phyloP scores from a whole-genome alignment of 1,140 invertebrate species.

The Acromyrmex heyeri region DNA sequence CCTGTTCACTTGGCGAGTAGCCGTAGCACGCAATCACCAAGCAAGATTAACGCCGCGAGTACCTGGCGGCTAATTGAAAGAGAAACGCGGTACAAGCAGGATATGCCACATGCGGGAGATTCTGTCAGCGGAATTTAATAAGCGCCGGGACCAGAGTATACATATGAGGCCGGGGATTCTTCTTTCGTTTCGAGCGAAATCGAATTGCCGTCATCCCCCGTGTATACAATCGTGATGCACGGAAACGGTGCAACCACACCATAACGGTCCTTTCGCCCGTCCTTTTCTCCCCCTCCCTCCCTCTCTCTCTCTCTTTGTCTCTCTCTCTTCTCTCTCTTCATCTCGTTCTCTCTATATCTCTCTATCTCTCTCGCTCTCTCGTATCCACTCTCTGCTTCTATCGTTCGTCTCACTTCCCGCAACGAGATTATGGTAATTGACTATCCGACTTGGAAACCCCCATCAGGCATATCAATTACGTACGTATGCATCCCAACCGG shows the following conservation, averaged over 20 bases:
- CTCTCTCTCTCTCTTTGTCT: not conserved
- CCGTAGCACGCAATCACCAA: conserved; percentile 61
- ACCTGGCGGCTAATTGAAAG: conserved; percentile 72
- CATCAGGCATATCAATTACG: conserved; percentile 85
- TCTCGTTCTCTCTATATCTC: not conserved
- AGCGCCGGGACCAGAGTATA: conserved; percentile 42
- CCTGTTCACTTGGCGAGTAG: not conserved
- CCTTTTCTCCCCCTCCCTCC: not conserved
- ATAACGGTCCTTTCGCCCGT: conserved; percentile 14
- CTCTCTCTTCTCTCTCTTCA: not conserved
- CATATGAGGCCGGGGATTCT: conserved; percentile 48
- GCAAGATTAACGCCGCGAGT: conserved; percentile 66
- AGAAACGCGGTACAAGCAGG: conserved; percentile 46
- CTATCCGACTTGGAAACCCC: conserved; percentile 84
- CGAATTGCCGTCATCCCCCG: conserved; percentile 77
- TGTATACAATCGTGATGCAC: conserved; percentile 74
- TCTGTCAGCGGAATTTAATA: conserved; percentile 69
- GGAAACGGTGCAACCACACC: conserved; percentile 75
- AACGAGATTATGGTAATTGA: conserved; percentile 86
- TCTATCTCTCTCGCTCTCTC: not conserved
- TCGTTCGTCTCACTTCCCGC: conserved; percentile 65
- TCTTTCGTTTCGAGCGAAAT: conserved; percentile 75
- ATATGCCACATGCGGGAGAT: conserved; percentile 35
- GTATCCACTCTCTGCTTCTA: not conserved
- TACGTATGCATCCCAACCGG: conserved; percentile 81